These are phyloP conservation scores for Agapornis canus DNA, from an alignment of 2,797 vertebrate genomes.

Conservation along the genomic window DNA sequence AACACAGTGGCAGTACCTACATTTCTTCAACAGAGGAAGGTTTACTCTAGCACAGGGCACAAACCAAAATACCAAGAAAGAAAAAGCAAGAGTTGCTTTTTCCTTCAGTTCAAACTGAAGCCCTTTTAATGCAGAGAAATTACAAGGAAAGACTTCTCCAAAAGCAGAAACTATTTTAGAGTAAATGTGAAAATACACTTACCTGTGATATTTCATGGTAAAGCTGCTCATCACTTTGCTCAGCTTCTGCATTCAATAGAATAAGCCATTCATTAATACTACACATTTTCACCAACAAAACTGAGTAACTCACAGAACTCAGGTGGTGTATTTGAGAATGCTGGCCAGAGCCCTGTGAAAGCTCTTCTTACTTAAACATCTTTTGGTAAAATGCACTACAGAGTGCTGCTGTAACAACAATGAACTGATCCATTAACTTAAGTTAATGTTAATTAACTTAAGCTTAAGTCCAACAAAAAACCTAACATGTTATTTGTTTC, in stretches of 20 bases:
- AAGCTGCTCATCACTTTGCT: conserved; percentile 94
- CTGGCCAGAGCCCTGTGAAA: neutral
- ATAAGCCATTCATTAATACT: neutral
- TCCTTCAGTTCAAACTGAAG: neutral
- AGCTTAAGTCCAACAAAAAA: neutral
- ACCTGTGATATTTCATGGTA: conserved; percentile 97
- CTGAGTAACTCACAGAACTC: neutral
- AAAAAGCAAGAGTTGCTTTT: neutral
- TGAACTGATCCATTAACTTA: neutral
- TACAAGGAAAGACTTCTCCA: neutral
- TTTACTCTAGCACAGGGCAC: neutral
- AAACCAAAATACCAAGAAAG: neutral
- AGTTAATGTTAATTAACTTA: no score
- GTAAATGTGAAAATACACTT: conserved; percentile 14
- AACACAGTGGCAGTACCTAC: neutral
- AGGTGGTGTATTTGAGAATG: neutral
- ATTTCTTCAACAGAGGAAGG: neutral
- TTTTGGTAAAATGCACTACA: neutral
- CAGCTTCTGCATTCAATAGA: conserved; percentile 82
- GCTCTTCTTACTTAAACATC: neutral
- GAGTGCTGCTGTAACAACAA: neutral
- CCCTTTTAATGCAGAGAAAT: neutral
- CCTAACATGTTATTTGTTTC: neutral
- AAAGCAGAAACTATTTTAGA: neutral
- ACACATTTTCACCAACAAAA: neutral